Conservation (phyloP, 1,140 invertebrate genomes). For the Yoshiicerus persimilis region DNA sequence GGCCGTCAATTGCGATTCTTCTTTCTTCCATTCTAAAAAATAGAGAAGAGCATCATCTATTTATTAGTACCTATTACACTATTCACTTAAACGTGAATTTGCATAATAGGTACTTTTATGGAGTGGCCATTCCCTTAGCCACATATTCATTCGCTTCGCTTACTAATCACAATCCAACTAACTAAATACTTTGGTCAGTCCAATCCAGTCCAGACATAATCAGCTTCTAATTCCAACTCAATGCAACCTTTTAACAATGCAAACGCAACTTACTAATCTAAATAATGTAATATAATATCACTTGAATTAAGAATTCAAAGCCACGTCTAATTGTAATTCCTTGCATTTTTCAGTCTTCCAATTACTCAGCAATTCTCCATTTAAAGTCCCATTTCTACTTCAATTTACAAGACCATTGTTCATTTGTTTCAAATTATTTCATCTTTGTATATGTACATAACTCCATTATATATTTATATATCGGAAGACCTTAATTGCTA, state of each 20-base stretch:
- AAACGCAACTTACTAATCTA: neutral
- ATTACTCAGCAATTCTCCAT: neutral
- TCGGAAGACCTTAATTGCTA: too few species aligned
- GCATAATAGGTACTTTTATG: neutral
- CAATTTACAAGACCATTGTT: too few species aligned
- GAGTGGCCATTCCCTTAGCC: neutral
- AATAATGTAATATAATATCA: neutral
- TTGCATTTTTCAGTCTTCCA: neutral
- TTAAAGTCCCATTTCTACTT: neutral
- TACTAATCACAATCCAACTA: neutral
- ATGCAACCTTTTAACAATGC: neutral
- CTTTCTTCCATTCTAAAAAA: neutral
- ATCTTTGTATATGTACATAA: too few species aligned
- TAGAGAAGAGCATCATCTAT: too few species aligned
- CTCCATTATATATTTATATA: too few species aligned
- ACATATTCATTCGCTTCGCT: neutral
- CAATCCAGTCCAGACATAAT: neutral
- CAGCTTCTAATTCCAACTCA: neutral
- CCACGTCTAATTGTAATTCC: neutral
- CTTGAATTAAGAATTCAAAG: neutral
- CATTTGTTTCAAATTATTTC: too few species aligned
- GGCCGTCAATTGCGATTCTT: neutral
- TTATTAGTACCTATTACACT: neutral
- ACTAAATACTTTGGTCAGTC: too few species aligned
- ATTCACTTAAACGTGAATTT: neutral